Evolutionary conservation across 2,888 invertebrate genomes (phyloP).

Genomic region (Iselma pallidipennis): DNA sequence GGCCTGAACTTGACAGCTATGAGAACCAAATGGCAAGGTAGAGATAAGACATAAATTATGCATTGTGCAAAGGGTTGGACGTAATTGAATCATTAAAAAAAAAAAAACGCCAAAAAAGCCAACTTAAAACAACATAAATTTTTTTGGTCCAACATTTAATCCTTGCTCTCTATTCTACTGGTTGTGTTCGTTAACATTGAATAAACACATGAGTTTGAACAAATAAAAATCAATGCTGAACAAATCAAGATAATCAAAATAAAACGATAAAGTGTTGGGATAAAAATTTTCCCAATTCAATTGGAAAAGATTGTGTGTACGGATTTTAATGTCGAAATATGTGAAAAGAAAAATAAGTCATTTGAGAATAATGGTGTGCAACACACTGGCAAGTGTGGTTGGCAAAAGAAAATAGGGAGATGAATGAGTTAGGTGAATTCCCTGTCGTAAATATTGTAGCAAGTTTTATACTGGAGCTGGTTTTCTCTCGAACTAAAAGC

Average conservation of each 20-base stretch:
- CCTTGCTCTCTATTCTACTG: no score
- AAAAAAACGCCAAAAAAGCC: background rate
- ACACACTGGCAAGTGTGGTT: conserved; percentile 9
- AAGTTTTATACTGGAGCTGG: conserved; percentile 24
- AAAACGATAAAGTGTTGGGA: no score
- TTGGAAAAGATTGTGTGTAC: background rate
- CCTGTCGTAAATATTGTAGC: conserved; percentile 24
- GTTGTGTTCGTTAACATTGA: no score
- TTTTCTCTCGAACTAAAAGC: conserved; percentile 23
- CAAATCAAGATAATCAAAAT: no score
- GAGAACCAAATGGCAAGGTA: background rate
- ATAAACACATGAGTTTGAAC: no score
- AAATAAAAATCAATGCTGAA: no score
- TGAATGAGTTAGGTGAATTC: conserved; percentile 21
- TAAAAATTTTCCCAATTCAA: background rate
- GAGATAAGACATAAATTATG: background rate
- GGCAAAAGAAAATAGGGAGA: background rate
- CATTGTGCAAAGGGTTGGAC: background rate
- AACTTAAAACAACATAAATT: background rate
- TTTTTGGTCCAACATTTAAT: no score
- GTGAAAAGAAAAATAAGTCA: conserved; percentile 10
- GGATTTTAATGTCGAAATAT: background rate
- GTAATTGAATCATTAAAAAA: background rate
- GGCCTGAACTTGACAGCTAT: background rate
- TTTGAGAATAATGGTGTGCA: conserved; percentile 18